Base-by-base conservation (phyloP, 2,888 invertebrate genomes). In the Phymatocera aterrima region DNA sequence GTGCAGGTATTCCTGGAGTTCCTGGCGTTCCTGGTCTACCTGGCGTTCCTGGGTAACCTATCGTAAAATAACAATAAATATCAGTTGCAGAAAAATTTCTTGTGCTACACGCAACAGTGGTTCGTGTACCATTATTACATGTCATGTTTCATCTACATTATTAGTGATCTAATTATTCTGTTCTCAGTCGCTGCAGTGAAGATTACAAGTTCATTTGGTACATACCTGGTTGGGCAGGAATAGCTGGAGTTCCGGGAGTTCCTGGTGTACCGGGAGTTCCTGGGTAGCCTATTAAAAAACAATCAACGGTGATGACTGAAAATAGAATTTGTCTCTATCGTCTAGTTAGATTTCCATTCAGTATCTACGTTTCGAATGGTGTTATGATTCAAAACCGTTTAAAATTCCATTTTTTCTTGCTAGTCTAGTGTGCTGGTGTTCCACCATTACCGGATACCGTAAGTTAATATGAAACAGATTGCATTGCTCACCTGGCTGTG, bases 21-120 rank as follows among this genome's bases (percentile, higher is more conserved):
- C 40, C 40, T 0, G 82, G 87, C 37, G 89, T 89, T 15, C 84
- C 87, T 10, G 85, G 83, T 51, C 85, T 86, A n/a, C 84, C 83
- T 2, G 81, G 81, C 18, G 82, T 82, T 5, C 82, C 83, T 5
- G 85, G 78, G 8, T 51, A 77, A 40, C 51, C 77, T 51, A 6
- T 51, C 6, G 24, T 34, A 34, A 5, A 8, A 65, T 6, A 3
- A 43, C n/a, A n/a, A n/a, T n/a, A n/a, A n/a, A n/a, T n/a, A n/a
- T n/a, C n/a, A n/a, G n/a, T n/a, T n/a, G n/a, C n/a, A n/a, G n/a
- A n/a, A n/a, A n/a, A n/a, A n/a, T n/a, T n/a, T n/a, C n/a, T n/a
- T n/a, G n/a, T n/a, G n/a, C n/a, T n/a, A n/a, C n/a, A n/a, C n/a
- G n/a, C n/a, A n/a, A n/a, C n/a, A n/a, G n/a, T n/a, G n/a, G n/a